These are phyloP conservation scores for Fopius arisanus DNA, from an alignment of 1,140 invertebrate genomes.

Conservation along the genomic window DNA sequence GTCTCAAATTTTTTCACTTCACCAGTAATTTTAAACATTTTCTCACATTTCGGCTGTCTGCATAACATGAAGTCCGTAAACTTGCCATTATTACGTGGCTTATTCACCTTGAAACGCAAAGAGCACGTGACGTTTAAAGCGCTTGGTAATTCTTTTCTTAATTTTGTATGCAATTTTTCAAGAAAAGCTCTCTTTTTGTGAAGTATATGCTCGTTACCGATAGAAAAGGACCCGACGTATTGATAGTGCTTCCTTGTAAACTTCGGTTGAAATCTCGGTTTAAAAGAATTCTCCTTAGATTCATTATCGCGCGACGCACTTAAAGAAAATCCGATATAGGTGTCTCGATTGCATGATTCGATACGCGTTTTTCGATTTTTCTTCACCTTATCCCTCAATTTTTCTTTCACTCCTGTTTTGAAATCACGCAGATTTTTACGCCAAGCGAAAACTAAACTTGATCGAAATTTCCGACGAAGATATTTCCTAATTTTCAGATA, in stretches of 20 bases:
- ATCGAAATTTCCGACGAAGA: background rate
- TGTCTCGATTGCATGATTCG: background rate
- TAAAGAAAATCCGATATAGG: background rate
- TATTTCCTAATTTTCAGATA: background rate
- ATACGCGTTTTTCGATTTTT: background rate
- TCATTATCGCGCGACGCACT: background rate
- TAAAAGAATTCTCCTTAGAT: background rate
- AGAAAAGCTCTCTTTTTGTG: background rate
- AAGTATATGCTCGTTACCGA: background rate
- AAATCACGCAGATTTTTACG: background rate
- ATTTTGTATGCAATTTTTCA: background rate
- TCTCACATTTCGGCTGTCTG: slow-evolving; percentile 18
- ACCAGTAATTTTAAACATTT: slow-evolving; percentile 6
- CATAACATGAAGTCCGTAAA: slow-evolving; percentile 17
- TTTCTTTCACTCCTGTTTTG: background rate
- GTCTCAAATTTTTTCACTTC: background rate
- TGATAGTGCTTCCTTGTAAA: background rate
- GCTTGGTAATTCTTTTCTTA: background rate
- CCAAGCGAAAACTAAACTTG: background rate
- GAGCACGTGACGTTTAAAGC: background rate
- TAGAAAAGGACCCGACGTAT: background rate
- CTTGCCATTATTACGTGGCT: background rate
- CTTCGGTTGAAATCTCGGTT: background rate
- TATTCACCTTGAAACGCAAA: background rate
- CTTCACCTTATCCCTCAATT: background rate